Evolutionary conservation across 2,888 invertebrate genomes (phyloP).

Genomic region (Tenthredo mesomela): DNA sequence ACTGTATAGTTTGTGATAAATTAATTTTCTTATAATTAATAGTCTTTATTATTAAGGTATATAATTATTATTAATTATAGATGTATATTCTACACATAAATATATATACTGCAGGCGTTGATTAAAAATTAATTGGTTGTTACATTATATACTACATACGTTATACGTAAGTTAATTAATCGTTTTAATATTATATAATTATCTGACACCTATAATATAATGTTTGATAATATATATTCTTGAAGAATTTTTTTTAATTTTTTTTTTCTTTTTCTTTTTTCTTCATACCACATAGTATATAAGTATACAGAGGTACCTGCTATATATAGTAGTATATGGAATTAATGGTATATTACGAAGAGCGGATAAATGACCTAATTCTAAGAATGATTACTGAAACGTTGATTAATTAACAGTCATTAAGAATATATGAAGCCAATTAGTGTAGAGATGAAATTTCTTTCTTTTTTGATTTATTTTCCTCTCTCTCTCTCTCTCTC

Average conservation of each 20-base stretch:
- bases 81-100: neutral
- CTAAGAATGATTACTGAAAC: constrained; percentile 31
- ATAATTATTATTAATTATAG: neutral
- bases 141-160: neutral
- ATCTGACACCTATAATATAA: neutral
- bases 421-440: constrained; percentile 34
- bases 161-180: neutral
- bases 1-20: neutral
- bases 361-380: constrained; percentile 17
- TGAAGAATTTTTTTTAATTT: neutral
- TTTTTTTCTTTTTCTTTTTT: neutral
- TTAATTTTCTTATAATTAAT: neutral
- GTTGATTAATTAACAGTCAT: constrained; percentile 36
- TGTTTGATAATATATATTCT: neutral
- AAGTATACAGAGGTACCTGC: neutral
- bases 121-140: neutral
- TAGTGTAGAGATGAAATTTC: neutral
- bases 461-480: neutral
- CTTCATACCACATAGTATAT: neutral
- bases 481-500: neutral
- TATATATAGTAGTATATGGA: neutral
- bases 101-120: neutral
- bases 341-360: neutral
- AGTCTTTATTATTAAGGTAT: neutral
- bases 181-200: constrained; percentile 14